Evolutionary conservation across 2,888 invertebrate genomes (phyloP), one percentile per base, ranked within the genome.

Genomic region (Heteromyza rotundicornis): DNA sequence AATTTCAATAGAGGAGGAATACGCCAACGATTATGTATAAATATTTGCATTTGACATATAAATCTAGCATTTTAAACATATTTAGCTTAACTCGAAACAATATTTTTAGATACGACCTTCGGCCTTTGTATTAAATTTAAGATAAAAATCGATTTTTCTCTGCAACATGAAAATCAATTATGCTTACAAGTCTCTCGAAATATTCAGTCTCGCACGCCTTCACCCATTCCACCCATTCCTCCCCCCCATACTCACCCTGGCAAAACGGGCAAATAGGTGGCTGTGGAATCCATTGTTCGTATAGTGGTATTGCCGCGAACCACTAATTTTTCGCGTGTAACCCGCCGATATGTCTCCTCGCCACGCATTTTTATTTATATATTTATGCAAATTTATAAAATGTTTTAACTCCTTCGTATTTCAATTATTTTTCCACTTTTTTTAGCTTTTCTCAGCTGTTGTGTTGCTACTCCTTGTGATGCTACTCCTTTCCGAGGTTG

Each of bases 271-370:
- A 82, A 69, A 76, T 81, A 83, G 35, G 83, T 81, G 68, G 83
- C 81, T 63, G 83, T 83, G 62, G 81, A 82, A 68, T 83, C 81
- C 73, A 83, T 70, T 44, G 82, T 83, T 62, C 82, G 79, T 64
- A 83, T 82, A 52, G 84, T 78, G 52, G 82, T 83, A 68, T 83
- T 83, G 8, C 83, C 83, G 51, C 80, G 79, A 60, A 83, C 70
- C 55, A 83, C 79, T 67, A 83, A 70, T 74, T 82, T 83, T 72
- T 83, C 83, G 63, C 84, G 81, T 66, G 84, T 83, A 54, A 84
- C 76, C 60, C 83, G 79, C 55, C 82, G 79, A 72, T 78, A 81
- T 24, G 80, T 81, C 66, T 83, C 83, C 65, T 83, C 84, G 35
- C 77, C 76, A 36, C 81, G 80, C 79, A 82, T 81, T 68, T 66